Evolutionary conservation across 2,888 invertebrate species (phyloP), one percentile per base, ranked within the genome.

Genomic region (Ellobium chinense): DNA sequence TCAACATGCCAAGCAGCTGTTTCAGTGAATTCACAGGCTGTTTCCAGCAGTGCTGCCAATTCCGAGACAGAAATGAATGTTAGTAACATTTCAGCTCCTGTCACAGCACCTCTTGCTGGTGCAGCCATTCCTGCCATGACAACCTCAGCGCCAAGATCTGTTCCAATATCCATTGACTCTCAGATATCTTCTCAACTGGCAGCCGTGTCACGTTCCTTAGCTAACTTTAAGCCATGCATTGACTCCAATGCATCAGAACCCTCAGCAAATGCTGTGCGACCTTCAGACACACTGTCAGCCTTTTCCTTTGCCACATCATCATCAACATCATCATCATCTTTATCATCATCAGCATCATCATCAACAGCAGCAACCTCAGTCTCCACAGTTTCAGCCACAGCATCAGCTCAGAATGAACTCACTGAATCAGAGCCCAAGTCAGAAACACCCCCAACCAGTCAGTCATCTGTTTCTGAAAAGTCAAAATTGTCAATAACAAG

Each of bases 51-150:
- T 81, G 84, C 84, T 24, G 75, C 79, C 4, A 83, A 84, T 68
- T 85, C 84, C 83, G 85, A 85, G 0, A 85, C 83, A 4, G 79
- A 83, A 36, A 74, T 78, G 34, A 76, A 79, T 46, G 69, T 81
- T 27, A 31, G 21, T 18, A 74, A 70, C 46, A 37, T 34, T 36
- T 54, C 62, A 36, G 36, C 78, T 62, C 37, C 27, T 9, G 4
- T 70, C 27, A 18, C 54, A 39, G 21, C 54, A 31, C n/a, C 56
- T 2, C 2, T 58, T 56, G 27, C 60, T 14, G 37, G 18, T 62
- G 14, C 62, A 2, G 9, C 73, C 24, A 29, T 21, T 18, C n/a
- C 60, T 29, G 37, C 36, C 37, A 54, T 4, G 31, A 27, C 29
- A 14, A 56, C 29, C 4, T 18, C 46, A 21, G 14, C 37, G 60